Percentiles rank a stretch among this genome's conserved stretches.
These are phyloP conservation scores for Rotaria sp. DNA, from an alignment of 2,888 invertebrate species.

Conservation along the genomic window DNA sequence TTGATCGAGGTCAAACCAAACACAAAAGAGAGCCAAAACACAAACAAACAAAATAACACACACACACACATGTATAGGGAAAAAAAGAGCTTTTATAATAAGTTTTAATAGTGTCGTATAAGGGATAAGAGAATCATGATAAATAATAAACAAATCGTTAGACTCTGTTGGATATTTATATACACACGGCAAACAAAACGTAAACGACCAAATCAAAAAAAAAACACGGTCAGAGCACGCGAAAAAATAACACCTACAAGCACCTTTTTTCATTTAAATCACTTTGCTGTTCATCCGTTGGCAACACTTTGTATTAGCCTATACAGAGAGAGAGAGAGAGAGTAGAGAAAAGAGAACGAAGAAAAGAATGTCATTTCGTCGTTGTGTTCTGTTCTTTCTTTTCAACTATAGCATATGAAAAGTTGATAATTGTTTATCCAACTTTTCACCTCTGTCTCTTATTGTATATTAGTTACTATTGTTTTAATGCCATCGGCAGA, in stretches of 20 bases:
- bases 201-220: neutral
- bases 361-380: neutral
- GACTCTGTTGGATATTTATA: neutral
- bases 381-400: neutral
- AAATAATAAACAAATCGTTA: neutral
- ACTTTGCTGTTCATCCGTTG: neutral
- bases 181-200: neutral
- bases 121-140: neutral
- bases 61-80: neutral
- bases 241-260: neutral
- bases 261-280: neutral
- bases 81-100: neutral
- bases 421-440: neutral
- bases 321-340: neutral
- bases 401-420: neutral
- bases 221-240: neutral
- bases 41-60: neutral
- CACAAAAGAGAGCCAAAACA: conserved; percentile 14
- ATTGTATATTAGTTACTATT: neutral
- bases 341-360: neutral
- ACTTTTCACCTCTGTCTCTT: neutral
- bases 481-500: neutral
- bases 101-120: neutral
- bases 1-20: conserved; percentile 9
- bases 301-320: neutral